Conservation (phyloP, 2,797 vertebrate species). For the Melanotaenia maccullochi region DNA sequence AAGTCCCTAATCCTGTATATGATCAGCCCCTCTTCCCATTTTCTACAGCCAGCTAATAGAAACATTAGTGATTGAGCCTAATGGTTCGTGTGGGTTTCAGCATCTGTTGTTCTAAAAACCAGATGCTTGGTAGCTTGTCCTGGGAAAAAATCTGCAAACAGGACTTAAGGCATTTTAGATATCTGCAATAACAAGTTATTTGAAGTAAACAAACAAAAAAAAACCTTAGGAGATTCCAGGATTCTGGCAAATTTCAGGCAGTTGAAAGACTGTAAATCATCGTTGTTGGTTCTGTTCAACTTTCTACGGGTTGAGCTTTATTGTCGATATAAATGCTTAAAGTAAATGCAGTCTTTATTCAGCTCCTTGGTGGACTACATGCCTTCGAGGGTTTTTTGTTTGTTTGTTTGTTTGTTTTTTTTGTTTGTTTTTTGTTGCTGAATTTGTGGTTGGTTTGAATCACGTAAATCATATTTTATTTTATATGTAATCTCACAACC, state of each 20-base stretch:
- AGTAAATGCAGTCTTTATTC: not conserved
- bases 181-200: constrained; percentile 24
- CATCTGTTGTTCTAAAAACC: constrained; percentile 51
- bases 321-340: not conserved
- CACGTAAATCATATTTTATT: not conserved
- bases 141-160: constrained; percentile 35
- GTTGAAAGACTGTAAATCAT: not conserved
- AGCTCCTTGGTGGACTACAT: not conserved
- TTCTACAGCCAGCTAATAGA: constrained; percentile 32
- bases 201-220: constrained; percentile 19
- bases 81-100: constrained; percentile 32
- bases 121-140: constrained; percentile 43
- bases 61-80: constrained; percentile 39
- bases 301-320: not conserved
- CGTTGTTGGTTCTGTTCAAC: not conserved
- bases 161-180: constrained; percentile 37
- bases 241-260: not conserved
- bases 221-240: not conserved
- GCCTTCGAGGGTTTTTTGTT: not conserved
- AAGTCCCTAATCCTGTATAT: constrained; percentile 21
- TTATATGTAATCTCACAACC: not conserved
- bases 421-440: not conserved
- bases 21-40: constrained; percentile 37
- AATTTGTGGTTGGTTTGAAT: not conserved
- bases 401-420: too few species aligned